These are phyloP conservation scores for Cherax quadricarinatus DNA, from an alignment of 1,140 invertebrate species.

Conservation along the genomic window DNA sequence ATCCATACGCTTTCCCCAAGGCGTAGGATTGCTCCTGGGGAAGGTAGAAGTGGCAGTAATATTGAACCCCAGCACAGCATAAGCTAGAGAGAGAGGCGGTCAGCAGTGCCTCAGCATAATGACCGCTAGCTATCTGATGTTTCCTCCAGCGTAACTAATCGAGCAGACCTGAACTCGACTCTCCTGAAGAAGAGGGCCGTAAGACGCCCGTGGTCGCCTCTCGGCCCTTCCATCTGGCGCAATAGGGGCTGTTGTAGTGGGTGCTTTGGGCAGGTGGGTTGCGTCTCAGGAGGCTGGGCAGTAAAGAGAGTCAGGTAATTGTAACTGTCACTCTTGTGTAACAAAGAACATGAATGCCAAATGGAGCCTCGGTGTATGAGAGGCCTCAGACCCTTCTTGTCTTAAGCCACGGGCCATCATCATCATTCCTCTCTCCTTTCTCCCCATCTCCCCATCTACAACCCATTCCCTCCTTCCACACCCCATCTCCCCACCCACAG, in stretches of 20 bases:
- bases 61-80: background rate
- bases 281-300: conserved; percentile 5
- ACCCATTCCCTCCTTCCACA: background rate
- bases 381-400: conserved; percentile 35
- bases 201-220: background rate
- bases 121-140: conserved; percentile 49
- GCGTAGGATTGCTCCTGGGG: background rate
- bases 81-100: background rate
- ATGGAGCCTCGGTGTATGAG: conserved; percentile 42
- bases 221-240: background rate
- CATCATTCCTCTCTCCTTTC: background rate
- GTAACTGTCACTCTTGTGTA: conserved; percentile 60
- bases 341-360: conserved; percentile 65
- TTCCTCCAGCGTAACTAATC: conserved; percentile 60
- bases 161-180: conserved; percentile 51
- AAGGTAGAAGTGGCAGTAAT: too few species aligned
- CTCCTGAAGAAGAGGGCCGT: conserved; percentile 28
- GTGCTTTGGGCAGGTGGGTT: background rate
- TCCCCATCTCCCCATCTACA: background rate
- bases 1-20: background rate
- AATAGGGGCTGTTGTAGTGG: background rate
- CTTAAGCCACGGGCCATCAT: conserved; percentile 17
- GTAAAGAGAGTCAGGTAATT: conserved; percentile 62
- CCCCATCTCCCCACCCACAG: background rate
- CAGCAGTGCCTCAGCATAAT: conserved; percentile 37